Evolutionary conservation across 2,888 invertebrate genomes (phyloP).

Genomic region (Andrena chrysosceles): DNA sequence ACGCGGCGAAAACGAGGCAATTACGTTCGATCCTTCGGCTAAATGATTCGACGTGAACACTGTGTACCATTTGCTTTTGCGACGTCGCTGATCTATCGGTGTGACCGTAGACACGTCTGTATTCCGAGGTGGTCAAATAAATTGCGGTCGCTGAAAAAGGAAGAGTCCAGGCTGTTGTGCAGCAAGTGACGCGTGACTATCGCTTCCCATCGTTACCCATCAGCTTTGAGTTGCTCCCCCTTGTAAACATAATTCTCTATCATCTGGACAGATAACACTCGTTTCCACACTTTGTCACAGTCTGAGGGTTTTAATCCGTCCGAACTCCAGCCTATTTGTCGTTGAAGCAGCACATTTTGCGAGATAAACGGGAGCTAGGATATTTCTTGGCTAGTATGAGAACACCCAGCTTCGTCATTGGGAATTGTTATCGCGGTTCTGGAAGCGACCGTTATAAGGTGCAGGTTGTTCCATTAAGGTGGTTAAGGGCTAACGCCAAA

Average conservation of each 20-base stretch:
- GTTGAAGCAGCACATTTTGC: no score
- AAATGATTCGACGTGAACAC: not conserved
- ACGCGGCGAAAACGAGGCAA: constrained; percentile 1
- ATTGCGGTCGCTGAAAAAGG: not conserved
- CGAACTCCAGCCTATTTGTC: no score
- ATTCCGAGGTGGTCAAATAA: not conserved
- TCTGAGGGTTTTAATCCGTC: no score
- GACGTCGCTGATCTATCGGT: not conserved
- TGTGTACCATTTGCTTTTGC: not conserved
- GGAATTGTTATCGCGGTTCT: no score
- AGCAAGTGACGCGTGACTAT: constrained; percentile 2
- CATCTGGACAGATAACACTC: not conserved
- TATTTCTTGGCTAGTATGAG: no score
- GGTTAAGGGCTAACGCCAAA: no score
- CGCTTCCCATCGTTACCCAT: not conserved
- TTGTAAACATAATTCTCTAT: not conserved
- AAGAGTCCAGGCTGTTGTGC: not conserved
- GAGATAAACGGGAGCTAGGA: no score
- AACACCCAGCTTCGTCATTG: no score
- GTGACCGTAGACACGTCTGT: not conserved
- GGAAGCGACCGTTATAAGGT: no score
- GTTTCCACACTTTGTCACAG: no score
- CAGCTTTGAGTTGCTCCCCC: not conserved
- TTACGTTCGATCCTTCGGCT: not conserved
- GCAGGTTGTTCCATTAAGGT: no score